Evolutionary conservation across 2,113 vertebrate genomes (phyloP).

Genomic region (Silurus asotus): DNA sequence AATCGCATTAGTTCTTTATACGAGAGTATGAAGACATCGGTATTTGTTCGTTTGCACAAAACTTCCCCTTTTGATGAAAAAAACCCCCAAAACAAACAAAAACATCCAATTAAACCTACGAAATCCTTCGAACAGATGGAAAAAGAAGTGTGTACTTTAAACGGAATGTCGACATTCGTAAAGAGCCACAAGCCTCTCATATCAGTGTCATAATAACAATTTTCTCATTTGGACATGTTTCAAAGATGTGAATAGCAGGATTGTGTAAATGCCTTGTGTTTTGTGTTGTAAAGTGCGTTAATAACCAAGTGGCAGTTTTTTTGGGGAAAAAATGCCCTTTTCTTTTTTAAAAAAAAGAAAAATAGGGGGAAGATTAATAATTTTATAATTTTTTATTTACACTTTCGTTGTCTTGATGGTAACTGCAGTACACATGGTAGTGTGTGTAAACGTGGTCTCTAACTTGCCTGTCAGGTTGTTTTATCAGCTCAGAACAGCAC

Average conservation of each 20-base stretch:
- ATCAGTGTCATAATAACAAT: neutral
- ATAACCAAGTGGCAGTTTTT: neutral
- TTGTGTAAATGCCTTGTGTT: neutral
- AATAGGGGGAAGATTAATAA: neutral
- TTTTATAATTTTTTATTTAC: neutral
- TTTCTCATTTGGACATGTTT: neutral
- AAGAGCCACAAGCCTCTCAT: neutral
- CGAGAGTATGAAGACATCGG: slow-evolving; percentile 28
- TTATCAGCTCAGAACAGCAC: neutral
- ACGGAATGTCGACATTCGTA: neutral
- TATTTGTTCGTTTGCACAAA: slow-evolving; percentile 16
- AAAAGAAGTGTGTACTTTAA: neutral
- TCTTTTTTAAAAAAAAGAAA: neutral
- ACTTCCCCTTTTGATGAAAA: neutral
- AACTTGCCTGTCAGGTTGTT: neutral
- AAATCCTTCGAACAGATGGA: neutral
- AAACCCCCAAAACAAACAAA: neutral
- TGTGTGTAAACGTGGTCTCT: slow-evolving; percentile 20
- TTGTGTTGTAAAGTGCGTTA: slow-evolving; percentile 10
- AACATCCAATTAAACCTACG: slow-evolving; percentile 3
- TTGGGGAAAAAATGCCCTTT: neutral
- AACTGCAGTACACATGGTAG: slow-evolving; percentile 8
- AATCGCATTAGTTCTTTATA: slow-evolving; percentile 45
- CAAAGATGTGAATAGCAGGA: slow-evolving; percentile 27
- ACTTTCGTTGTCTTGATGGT: slow-evolving; percentile 13